These are phyloP conservation scores for Molanna angustata DNA, from an alignment of 2,888 invertebrate species.

Conservation along the genomic window DNA sequence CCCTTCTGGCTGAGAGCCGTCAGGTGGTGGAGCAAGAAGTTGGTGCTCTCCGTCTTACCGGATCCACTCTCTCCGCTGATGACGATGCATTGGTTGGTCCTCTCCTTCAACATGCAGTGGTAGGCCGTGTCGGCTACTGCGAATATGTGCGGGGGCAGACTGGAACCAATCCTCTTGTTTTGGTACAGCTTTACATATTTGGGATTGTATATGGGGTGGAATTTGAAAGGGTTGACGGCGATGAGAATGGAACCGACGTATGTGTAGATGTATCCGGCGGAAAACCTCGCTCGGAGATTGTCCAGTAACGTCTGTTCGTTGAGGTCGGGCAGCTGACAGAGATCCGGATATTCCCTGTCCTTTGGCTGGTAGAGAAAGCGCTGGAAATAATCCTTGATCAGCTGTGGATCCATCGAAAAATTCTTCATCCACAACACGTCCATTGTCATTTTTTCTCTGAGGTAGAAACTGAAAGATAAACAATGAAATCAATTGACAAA, in stretches of 20 bases:
- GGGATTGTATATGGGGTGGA: slow-evolving; percentile 96
- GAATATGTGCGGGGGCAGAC: slow-evolving; percentile 94
- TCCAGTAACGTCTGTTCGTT: slow-evolving; percentile 91
- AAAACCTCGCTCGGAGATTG: slow-evolving; percentile 85
- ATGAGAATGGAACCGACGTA: slow-evolving; percentile 95
- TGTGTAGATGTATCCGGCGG: slow-evolving; percentile 91
- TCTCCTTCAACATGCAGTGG: slow-evolving; percentile 89
- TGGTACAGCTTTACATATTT: slow-evolving; percentile 96
- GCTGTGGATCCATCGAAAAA: slow-evolving; percentile 86
- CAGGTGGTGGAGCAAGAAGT: slow-evolving; percentile 90
- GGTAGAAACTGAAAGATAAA: slow-evolving; percentile 71
- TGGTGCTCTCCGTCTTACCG: slow-evolving; percentile 97
- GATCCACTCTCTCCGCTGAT: slow-evolving; percentile 94
- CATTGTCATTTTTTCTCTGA: slow-evolving; percentile 75
- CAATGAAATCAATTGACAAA: no score
- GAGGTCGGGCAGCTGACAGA: slow-evolving; percentile 92
- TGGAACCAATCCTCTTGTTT: slow-evolving; percentile 85
- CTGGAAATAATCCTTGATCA: slow-evolving; percentile 89
- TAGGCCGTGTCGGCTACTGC: slow-evolving; percentile 94
- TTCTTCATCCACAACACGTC: slow-evolving; percentile 85
- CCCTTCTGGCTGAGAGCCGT: slow-evolving; percentile 94
- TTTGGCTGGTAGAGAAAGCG: slow-evolving; percentile 88
- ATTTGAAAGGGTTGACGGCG: slow-evolving; percentile 91
- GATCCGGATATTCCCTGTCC: slow-evolving; percentile 91
- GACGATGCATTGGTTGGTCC: slow-evolving; percentile 88